Conservation (phyloP, 2,797 vertebrate species). For the Muraenolepis orangiensis region DNA sequence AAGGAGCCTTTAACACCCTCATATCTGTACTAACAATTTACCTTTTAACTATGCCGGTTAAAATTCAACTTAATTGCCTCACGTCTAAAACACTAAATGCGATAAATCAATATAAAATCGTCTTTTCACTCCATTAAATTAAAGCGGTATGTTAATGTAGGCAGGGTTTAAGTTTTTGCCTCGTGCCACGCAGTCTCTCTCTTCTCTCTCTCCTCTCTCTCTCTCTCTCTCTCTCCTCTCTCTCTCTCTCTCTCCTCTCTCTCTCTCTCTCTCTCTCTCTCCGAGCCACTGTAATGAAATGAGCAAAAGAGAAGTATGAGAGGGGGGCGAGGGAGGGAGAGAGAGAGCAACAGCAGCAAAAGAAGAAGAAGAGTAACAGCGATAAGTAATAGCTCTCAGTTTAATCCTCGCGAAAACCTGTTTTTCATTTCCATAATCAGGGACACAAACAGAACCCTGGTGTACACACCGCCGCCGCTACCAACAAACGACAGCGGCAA, state of each 20-base stretch:
- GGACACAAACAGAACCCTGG: conserved; percentile 35
- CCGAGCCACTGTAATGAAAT: conserved; percentile 45
- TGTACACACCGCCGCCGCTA: too few relatives aligned
- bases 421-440: conserved; percentile 61
- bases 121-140: conserved; percentile 7
- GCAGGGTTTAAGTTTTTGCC: not conserved
- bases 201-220: not conserved
- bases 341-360: too few relatives aligned
- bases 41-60: conserved; percentile 23
- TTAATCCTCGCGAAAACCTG: conserved; percentile 49
- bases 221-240: too few relatives aligned
- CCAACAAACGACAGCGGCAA: too few relatives aligned
- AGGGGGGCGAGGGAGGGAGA: conserved; percentile 36
- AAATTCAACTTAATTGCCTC: conserved; percentile 49
- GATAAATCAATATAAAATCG: conserved; percentile 53
- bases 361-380: conserved; percentile 38
- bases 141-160: not conserved
- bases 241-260: too few relatives aligned
- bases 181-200: not conserved
- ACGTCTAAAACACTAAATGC: not conserved
- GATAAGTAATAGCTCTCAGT: conserved; percentile 50
- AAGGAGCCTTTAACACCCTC: not conserved
- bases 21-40: conserved; percentile 23
- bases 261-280: conserved; percentile 15
- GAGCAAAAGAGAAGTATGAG: conserved; percentile 26